Percentiles rank a stretch among this genome's conserved stretches.
Evolutionary conservation across 1,140 invertebrate genomes (phyloP).

Genomic region (Meteorus sp.): DNA sequence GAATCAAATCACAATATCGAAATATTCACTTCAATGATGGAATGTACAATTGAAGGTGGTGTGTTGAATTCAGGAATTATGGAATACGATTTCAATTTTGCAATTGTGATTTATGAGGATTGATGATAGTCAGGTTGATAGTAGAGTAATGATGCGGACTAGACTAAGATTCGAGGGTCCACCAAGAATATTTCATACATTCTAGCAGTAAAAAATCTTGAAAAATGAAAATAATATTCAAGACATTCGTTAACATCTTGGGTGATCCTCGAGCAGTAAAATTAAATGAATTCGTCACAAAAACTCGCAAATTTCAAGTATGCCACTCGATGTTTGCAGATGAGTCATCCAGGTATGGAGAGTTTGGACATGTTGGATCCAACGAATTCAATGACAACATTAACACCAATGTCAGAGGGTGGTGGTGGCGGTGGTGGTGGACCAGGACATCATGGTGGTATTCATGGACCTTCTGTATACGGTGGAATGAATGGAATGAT

Average conservation of each 20-base stretch:
- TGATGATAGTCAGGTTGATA: too few relatives aligned
- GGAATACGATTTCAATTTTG: too few relatives aligned
- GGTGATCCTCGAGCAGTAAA: background rate
- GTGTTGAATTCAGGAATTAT: too few relatives aligned
- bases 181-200: too few relatives aligned
- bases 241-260: too few relatives aligned
- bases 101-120: too few relatives aligned
- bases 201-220: too few relatives aligned
- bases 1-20: background rate
- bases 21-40: slow-evolving; percentile 9
- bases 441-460: slow-evolving; percentile 60
- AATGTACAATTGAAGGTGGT: slow-evolving; percentile 1
- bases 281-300: background rate
- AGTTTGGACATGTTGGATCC: slow-evolving; percentile 91
- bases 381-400: slow-evolving; percentile 83
- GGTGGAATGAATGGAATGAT: slow-evolving; percentile 86
- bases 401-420: slow-evolving; percentile 82
- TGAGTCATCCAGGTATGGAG: slow-evolving; percentile 90
- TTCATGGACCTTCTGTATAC: slow-evolving; percentile 73
- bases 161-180: too few relatives aligned
- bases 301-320: slow-evolving; percentile 29
- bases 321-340: slow-evolving; percentile 63
- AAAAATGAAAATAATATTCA: too few relatives aligned
- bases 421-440: slow-evolving; percentile 56
- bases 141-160: too few relatives aligned